A percentile compares a stretch with the other conserved stretches of the same genome.
phyloP scores from a whole-genome alignment of 2,113 vertebrate species.

The Ceyx melanurus region DNA sequence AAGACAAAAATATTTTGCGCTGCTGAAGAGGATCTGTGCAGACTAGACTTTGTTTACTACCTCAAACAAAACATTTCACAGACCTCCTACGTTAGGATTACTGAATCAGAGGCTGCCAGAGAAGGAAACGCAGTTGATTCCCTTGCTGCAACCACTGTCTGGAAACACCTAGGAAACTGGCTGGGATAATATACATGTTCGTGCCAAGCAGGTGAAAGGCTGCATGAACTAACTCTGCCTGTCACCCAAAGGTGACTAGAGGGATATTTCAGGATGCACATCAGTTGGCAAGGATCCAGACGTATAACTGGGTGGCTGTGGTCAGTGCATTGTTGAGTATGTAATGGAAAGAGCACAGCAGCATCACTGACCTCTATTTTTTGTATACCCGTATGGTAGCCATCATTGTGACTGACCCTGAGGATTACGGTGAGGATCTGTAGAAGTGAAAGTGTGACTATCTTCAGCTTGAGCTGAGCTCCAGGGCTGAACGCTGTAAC shows the following conservation, averaged over 20 bases:
- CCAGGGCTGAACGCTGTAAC: constrained; percentile 37
- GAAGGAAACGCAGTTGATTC: background rate
- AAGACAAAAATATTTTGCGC: background rate
- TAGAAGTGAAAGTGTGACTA: background rate
- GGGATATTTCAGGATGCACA: background rate
- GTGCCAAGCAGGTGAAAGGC: background rate
- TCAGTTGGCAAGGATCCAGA: background rate
- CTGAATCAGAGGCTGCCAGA: background rate
- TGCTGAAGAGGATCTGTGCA: background rate
- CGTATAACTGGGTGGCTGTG: background rate
- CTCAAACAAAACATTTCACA: background rate
- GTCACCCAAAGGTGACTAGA: background rate
- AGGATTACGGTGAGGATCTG: background rate
- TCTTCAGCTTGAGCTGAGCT: constrained; percentile 54
- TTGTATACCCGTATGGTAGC: background rate
- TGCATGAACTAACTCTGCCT: background rate
- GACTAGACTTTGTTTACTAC: background rate
- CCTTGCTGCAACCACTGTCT: background rate
- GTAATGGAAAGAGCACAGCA: background rate
- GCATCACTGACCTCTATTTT: background rate
- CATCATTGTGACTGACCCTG: background rate
- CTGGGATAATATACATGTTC: background rate
- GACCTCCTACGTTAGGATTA: background rate
- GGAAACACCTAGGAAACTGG: background rate
- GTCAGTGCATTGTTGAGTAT: background rate